Conservation (phyloP, 1,140 invertebrate species). For the Lordiphosa mommai region DNA sequence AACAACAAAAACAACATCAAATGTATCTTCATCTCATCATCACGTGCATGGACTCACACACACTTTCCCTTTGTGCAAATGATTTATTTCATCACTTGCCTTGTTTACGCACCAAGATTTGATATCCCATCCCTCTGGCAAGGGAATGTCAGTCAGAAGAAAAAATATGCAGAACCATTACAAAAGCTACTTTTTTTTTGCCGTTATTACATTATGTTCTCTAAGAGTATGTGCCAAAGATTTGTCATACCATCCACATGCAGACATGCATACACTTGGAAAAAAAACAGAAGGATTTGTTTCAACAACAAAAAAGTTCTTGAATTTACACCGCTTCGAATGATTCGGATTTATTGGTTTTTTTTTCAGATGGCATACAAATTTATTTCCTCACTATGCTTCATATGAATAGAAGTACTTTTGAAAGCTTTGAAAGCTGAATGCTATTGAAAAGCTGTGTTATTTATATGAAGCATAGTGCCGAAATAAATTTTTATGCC, state of each 20-base stretch:
- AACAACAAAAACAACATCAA: conserved; percentile 6
- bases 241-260: conserved; percentile 4
- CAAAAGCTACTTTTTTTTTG: conserved; percentile 21
- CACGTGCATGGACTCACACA: conserved; percentile 32
- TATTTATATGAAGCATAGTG: no score
- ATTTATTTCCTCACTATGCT: no score
- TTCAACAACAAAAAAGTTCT: no score
- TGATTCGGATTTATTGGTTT: no score
- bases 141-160: conserved; percentile 18
- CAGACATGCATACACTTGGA: no score
- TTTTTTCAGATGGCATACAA: no score
- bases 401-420: no score
- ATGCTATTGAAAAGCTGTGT: no score
- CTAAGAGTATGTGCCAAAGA: conserved; percentile 14
- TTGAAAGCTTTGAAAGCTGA: no score
- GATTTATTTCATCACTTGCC: conserved; percentile 77
- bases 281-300: no score
- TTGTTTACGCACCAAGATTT: conserved; percentile 27
- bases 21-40: conserved; percentile 49
- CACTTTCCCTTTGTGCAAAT: conserved; percentile 39
- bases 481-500: no score
- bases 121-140: not conserved
- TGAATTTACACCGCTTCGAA: no score
- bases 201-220: conserved; percentile 12
- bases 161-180: conserved; percentile 22